These are phyloP conservation scores for Drosophila trapezifrons DNA, from an alignment of 1,140 invertebrate species.

Conservation along the genomic window DNA sequence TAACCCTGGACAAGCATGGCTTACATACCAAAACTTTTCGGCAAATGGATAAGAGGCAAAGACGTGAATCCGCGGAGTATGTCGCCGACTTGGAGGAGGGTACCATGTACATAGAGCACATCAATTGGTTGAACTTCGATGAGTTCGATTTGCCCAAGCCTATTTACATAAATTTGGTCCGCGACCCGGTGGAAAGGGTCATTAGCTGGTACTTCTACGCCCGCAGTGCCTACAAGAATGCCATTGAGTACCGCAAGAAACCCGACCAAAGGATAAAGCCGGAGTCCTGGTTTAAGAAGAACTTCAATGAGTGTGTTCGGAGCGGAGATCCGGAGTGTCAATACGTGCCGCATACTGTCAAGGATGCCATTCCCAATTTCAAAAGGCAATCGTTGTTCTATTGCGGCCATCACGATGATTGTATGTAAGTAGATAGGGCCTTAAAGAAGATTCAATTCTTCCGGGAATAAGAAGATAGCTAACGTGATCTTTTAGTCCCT, in stretches of 20 bases:
- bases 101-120: constrained; percentile 73
- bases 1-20: constrained; percentile 71
- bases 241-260: constrained; percentile 92
- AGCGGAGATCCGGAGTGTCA: constrained; percentile 93
- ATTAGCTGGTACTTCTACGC: constrained; percentile 95
- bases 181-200: constrained; percentile 94
- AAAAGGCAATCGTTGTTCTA: constrained; percentile 93
- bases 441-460: not conserved
- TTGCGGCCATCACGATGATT: constrained; percentile 92
- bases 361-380: constrained; percentile 91
- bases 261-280: constrained; percentile 92
- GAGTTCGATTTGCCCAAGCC: constrained; percentile 92
- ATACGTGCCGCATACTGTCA: constrained; percentile 91
- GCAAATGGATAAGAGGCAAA: constrained; percentile 28
- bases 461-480: not conserved
- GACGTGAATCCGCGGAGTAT: constrained; percentile 42
- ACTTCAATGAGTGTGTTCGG: constrained; percentile 94
- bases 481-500: constrained; percentile 87
- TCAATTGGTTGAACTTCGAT: constrained; percentile 85
- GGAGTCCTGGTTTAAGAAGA: constrained; percentile 94
- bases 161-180: constrained; percentile 94
- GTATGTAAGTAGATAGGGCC: constrained; percentile 88
- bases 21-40: constrained; percentile 8
- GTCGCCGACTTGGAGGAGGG: constrained; percentile 55
- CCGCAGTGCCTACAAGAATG: constrained; percentile 94